phyloP scores from a whole-genome alignment of 2,888 invertebrate genomes.

The Tyria jacobaeae region DNA sequence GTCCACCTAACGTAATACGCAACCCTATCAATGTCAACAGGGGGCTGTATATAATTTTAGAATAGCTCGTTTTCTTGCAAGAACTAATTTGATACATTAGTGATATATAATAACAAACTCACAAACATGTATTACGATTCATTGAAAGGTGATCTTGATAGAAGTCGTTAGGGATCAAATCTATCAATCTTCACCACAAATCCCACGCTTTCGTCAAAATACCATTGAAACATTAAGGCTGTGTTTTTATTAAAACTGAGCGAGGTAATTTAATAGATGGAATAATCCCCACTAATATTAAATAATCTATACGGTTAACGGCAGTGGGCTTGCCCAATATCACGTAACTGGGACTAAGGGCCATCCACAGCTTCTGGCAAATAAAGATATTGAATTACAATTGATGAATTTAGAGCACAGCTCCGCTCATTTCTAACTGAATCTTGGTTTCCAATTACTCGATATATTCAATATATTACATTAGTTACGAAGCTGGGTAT shows the following conservation, averaged over 20 bases:
- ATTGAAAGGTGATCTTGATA: constrained; percentile 2
- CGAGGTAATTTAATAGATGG: neutral
- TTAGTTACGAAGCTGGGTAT: constrained; percentile 29
- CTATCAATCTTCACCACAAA: neutral
- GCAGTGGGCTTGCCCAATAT: no score
- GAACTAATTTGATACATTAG: no score
- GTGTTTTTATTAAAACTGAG: neutral
- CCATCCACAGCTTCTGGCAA: no score
- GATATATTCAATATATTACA: neutral
- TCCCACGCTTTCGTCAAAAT: constrained; percentile 8
- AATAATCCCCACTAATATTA: no score
- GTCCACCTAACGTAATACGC: no score
- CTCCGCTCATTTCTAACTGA: neutral
- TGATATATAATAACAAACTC: neutral
- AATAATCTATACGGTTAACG: no score
- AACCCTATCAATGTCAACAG: no score
- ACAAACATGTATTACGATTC: neutral
- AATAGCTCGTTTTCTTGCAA: no score
- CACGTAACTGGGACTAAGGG: no score
- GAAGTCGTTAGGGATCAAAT: neutral
- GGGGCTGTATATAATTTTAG: no score
- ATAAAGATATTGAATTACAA: no score
- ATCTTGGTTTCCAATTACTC: neutral
- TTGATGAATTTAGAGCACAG: no score
- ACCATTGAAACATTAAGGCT: neutral